Conservation (phyloP, 1,140 invertebrate genomes). For the Nautilus pompilius region DNA sequence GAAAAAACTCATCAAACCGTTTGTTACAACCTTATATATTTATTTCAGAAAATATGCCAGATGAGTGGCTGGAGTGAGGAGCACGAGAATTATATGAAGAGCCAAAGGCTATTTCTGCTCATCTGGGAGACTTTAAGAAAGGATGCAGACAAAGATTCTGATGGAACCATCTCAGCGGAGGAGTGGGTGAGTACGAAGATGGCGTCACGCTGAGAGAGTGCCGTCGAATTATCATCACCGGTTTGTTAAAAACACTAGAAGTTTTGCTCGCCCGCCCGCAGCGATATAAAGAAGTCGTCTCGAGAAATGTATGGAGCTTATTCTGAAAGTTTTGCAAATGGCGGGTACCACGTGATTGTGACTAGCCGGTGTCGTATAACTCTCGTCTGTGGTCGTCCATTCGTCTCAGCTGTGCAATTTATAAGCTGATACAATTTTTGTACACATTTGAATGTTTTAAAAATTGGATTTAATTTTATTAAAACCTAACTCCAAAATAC, state of each 20-base stretch:
- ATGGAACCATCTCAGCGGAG: slow-evolving; percentile 47
- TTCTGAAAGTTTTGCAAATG: not conserved
- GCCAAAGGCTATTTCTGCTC: slow-evolving; percentile 45
- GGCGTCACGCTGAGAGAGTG: too few relatives aligned
- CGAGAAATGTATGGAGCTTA: not conserved
- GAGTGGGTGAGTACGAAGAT: slow-evolving; percentile 50
- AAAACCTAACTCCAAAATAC: too few relatives aligned
- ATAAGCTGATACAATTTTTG: too few relatives aligned
- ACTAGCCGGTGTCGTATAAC: not conserved
- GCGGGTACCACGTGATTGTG: not conserved
- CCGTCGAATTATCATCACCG: too few relatives aligned
- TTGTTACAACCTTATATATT: too few relatives aligned
- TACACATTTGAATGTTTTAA: too few relatives aligned
- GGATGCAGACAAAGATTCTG: slow-evolving; percentile 45
- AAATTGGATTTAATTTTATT: too few relatives aligned
- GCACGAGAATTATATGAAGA: slow-evolving; percentile 36
- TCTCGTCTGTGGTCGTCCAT: not conserved
- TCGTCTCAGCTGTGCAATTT: not conserved
- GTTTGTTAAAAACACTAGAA: too few relatives aligned
- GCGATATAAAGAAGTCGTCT: too few relatives aligned
- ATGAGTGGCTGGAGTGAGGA: slow-evolving; percentile 51
- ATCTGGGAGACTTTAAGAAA: slow-evolving; percentile 50
- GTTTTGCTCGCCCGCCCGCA: too few relatives aligned
- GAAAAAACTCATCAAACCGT: too few relatives aligned
- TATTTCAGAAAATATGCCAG: slow-evolving; percentile 43